phyloP scores from a whole-genome alignment of 2,888 invertebrate genomes.

The Leuctra nigra region DNA sequence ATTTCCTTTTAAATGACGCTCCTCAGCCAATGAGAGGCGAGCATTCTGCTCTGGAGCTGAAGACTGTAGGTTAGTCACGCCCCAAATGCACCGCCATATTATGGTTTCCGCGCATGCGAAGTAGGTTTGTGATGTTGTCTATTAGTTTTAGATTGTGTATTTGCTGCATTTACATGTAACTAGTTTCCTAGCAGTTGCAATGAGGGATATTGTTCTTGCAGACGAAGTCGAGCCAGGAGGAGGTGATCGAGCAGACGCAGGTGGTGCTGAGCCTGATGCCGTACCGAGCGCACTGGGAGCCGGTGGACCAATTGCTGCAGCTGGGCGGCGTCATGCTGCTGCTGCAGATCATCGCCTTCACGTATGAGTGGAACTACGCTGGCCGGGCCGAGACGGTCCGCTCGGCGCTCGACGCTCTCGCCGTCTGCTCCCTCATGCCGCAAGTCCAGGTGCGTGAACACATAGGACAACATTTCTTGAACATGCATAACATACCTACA shows the following conservation, averaged over 20 bases:
- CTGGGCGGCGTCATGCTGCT: slow-evolving; percentile 77
- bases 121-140: too few relatives aligned
- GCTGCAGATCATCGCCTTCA: slow-evolving; percentile 78
- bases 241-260: slow-evolving; percentile 81
- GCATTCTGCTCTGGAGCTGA: too few relatives aligned
- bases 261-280: slow-evolving; percentile 68
- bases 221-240: slow-evolving; percentile 58
- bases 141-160: too few relatives aligned
- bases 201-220: slow-evolving; percentile 30
- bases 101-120: too few relatives aligned
- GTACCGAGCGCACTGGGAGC: slow-evolving; percentile 74
- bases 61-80: too few relatives aligned
- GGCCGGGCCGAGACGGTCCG: slow-evolving; percentile 71
- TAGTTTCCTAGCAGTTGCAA: too few relatives aligned
- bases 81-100: too few relatives aligned
- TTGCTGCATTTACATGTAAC: too few relatives aligned
- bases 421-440: slow-evolving; percentile 85
- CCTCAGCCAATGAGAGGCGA: too few relatives aligned
- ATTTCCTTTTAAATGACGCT: too few relatives aligned
- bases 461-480: too few relatives aligned
- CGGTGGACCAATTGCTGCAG: slow-evolving; percentile 79
- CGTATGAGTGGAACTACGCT: slow-evolving; percentile 85
- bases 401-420: slow-evolving; percentile 78
- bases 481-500: too few relatives aligned
- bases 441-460: slow-evolving; percentile 39